phyloP scores from a whole-genome alignment of 2,797 vertebrate species.

The Geotria australis region DNA sequence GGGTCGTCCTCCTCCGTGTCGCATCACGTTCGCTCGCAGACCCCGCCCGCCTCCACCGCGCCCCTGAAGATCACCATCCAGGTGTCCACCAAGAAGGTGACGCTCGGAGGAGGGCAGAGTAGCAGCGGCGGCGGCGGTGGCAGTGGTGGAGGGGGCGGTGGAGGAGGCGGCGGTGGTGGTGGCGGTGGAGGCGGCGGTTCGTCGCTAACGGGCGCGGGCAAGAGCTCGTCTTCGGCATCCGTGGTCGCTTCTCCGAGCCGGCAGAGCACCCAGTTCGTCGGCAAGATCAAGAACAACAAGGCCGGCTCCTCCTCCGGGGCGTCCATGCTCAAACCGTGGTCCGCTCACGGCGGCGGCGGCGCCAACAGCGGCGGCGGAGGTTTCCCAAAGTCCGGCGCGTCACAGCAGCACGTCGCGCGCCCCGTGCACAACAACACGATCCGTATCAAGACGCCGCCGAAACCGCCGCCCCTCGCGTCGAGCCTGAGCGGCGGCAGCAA shows the following conservation, averaged over 20 bases:
- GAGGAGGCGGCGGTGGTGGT: too few species aligned
- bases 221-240: conserved; percentile 68
- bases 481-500: conserved; percentile 60
- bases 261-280: conserved; percentile 10
- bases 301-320: conserved; percentile 44
- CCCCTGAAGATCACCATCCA: conserved; percentile 96
- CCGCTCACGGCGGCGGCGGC: conserved; percentile 21
- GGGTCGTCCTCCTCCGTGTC: conserved; percentile 87
- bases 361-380: conserved; percentile 24
- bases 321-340: conserved; percentile 17
- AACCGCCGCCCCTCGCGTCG: conserved; percentile 66
- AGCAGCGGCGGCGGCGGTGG: conserved; percentile 63
- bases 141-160: conserved; percentile 9
- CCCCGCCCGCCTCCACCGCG: conserved; percentile 68
- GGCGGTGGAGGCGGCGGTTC: conserved; percentile 5
- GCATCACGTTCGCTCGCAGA: conserved; percentile 55
- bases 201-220: conserved; percentile 65
- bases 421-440: conserved; percentile 75
- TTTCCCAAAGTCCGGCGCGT: conserved; percentile 47
- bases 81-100: conserved; percentile 70
- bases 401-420: conserved; percentile 62
- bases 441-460: conserved; percentile 79
- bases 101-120: conserved; percentile 63
- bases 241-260: conserved; percentile 13
- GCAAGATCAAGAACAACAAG: conserved; percentile 72